Conservation (phyloP, 30 jellyfish, hydroid and myxozoan species). For the Mastigias papua region DNA sequence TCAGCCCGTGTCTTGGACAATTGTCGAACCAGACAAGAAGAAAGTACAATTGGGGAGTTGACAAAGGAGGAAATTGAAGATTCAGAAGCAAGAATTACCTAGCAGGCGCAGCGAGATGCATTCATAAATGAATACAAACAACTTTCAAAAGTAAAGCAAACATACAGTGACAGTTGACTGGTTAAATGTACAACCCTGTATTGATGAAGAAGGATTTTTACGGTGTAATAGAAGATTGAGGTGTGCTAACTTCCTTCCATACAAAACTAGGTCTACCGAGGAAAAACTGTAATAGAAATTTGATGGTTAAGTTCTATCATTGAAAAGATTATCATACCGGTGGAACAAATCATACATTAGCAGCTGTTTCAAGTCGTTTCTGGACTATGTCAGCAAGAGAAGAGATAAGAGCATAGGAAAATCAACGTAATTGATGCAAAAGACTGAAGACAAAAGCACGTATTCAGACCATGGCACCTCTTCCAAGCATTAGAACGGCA, state of each 20-base stretch:
- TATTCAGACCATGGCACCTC: conserved; percentile 66
- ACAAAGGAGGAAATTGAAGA: conserved; percentile 41
- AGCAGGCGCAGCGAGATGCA: conserved; percentile 38
- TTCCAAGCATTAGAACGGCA: conserved; percentile 33
- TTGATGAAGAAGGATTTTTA: conserved; percentile 64
- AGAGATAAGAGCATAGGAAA: neutral
- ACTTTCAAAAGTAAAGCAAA: conserved; percentile 12
- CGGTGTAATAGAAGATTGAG: conserved; percentile 69
- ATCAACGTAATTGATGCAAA: conserved; percentile 11
- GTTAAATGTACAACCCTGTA: conserved; percentile 4
- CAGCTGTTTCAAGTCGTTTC: conserved; percentile 27
- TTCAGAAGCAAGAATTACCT: conserved; percentile 1
- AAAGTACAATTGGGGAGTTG: conserved; percentile 25
- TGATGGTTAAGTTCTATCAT: conserved; percentile 41
- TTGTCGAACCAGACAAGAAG: conserved; percentile 10
- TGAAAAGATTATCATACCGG: conserved; percentile 7
- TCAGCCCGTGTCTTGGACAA: conserved; percentile 25
- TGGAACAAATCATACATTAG: conserved; percentile 37
- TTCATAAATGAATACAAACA: conserved; percentile 24
- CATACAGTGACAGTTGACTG: conserved; percentile 12
- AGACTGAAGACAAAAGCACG: conserved; percentile 27
- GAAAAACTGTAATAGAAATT: conserved; percentile 14
- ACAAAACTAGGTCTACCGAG: conserved; percentile 57
- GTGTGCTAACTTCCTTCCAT: conserved; percentile 38
- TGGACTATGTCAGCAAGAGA: conserved; percentile 52